Evolutionary conservation across 2,888 invertebrate genomes (phyloP).

Genomic region (Apeira syringaria): DNA sequence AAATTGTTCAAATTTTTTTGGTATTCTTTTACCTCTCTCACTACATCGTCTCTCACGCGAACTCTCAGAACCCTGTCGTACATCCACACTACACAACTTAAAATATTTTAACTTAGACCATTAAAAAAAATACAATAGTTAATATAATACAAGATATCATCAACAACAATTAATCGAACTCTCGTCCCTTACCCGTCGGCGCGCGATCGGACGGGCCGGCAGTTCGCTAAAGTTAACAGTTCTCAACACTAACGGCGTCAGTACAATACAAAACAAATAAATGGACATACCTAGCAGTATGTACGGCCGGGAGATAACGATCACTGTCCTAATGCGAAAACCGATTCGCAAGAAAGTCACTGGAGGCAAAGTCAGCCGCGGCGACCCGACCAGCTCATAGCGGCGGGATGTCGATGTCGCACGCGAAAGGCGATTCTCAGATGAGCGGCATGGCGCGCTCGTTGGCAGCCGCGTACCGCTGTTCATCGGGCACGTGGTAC

Average conservation of each 20-base stretch:
- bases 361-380: conserved; percentile 67
- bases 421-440: conserved; percentile 86
- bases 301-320: conserved; percentile 69
- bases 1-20: conserved; percentile 82
- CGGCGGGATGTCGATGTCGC: conserved; percentile 85
- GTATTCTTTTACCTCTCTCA: conserved; percentile 79
- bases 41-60: conserved; percentile 67
- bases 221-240: conserved; percentile 62
- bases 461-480: conserved; percentile 82
- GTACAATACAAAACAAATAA: conserved; percentile 75
- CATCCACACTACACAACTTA: conserved; percentile 72
- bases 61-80: conserved; percentile 58
- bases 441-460: conserved; percentile 87
- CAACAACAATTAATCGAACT: conserved; percentile 77
- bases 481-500: conserved; percentile 87
- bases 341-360: conserved; percentile 66
- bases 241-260: conserved; percentile 70
- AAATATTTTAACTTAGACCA: conserved; percentile 76
- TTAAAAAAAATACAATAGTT: conserved; percentile 79
- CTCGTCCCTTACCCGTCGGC: conserved; percentile 5
- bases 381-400: conserved; percentile 81
- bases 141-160: conserved; percentile 78
- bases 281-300: conserved; percentile 78
- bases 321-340: conserved; percentile 70
- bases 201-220: conserved; percentile 35